Base-by-base conservation (phyloP, 2,113 vertebrate genomes). In the Oplegnathus fasciatus region DNA sequence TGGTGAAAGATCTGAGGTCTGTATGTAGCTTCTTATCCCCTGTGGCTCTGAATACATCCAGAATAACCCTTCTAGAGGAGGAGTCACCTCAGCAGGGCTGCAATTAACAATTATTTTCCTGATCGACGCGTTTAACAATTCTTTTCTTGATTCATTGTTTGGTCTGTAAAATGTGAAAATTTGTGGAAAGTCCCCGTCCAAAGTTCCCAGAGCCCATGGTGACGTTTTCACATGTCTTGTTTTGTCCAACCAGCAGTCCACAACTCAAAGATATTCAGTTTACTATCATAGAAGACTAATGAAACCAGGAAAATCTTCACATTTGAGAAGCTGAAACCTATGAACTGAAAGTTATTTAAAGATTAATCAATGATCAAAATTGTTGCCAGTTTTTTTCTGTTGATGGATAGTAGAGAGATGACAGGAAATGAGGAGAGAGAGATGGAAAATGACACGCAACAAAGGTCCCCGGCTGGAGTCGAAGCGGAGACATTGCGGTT, bases 1-100 rank as follows among this genome's bases (percentile, higher is more conserved):
- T 5, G 42, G 75, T 75, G 58, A 69, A 69, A 52, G 37, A 84
- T 75, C 65, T 28, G 42, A 52, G 32, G 24, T 55, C 34, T 8
- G 9, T 62, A 11, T 78, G 78, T 58, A 26, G 69, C 57, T 34
- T 66, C 42, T 73, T 0, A 46, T 18, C 40, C 44, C 20, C 58
- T 28, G 34, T 13, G 37, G 66, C 70, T 76, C 28, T 20, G 6
- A 22, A 50, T 57, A 34, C 24, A 34, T 28, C 26, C 4, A 44
- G 4, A 13, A 30, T 22, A 13, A 54, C 9, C 18, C 8, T 15
- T 24, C 0, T 8, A 9, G 6, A n/a, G 11, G 9, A 37, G 52
- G 17, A 15, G 30, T 17, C 18, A 40, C 24, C n/a, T 26, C 37
- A 10, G 10, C 7, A 17, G 10, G 5, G 65, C 3, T 46, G 64